phyloP scores from a whole-genome alignment of 2,888 invertebrate species.

The Latrodectus elegans region DNA sequence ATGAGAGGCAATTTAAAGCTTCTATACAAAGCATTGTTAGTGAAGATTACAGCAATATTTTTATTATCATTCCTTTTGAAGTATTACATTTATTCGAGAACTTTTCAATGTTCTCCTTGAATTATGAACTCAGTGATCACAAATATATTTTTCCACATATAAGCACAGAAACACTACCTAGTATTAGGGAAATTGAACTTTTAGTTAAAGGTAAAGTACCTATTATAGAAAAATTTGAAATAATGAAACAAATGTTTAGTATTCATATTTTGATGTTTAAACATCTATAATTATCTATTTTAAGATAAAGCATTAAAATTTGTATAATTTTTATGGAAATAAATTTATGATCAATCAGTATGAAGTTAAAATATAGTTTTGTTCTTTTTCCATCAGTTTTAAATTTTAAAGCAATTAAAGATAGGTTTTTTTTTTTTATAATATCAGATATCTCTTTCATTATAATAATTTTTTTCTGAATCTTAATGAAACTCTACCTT shows the following conservation, averaged over 20 bases:
- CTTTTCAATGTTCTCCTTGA: slow-evolving; percentile 4
- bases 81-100: neutral
- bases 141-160: slow-evolving; percentile 68
- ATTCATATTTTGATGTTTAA: slow-evolving; percentile 32
- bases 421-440: no score
- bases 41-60: neutral
- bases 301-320: no score
- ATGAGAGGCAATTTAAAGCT: slow-evolving; percentile 7
- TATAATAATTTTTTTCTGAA: no score
- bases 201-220: slow-evolving; percentile 6
- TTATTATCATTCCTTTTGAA: slow-evolving; percentile 25
- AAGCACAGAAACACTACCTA: slow-evolving; percentile 66
- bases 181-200: slow-evolving; percentile 13
- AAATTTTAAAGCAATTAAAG: no score
- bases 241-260: slow-evolving; percentile 34
- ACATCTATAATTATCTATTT: neutral
- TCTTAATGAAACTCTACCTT: no score
- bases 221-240: slow-evolving; percentile 1
- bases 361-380: no score
- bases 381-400: no score
- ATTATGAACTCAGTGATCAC: slow-evolving; percentile 35
- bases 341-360: no score
- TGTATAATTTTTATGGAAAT: no score
- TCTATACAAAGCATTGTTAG: slow-evolving; percentile 11
- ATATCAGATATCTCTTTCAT: no score